Conservation (phyloP, 2,113 vertebrate species). For the Xiphophorus maculatus region DNA sequence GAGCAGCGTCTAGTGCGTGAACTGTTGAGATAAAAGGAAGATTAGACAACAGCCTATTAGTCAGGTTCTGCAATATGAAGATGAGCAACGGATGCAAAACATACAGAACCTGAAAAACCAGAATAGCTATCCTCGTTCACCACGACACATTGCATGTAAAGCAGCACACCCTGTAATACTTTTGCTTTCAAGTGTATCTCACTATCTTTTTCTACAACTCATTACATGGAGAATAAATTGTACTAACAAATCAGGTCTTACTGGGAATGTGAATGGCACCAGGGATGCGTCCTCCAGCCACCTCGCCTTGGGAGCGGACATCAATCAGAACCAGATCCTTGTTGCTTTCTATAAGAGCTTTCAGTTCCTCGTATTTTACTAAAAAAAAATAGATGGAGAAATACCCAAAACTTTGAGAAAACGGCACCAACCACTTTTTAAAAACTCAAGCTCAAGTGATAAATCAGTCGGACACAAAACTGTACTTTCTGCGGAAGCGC, state of each 20-base stretch:
- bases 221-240: neutral
- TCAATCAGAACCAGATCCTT: slow-evolving; percentile 76
- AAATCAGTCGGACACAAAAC: neutral
- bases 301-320: slow-evolving; percentile 77
- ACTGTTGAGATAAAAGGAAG: slow-evolving; percentile 62
- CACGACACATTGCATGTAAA: neutral
- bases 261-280: slow-evolving; percentile 79
- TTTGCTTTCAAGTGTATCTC: no score
- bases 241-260: slow-evolving; percentile 28
- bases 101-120: slow-evolving; percentile 4
- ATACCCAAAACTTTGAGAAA: neutral
- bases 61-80: neutral
- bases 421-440: neutral
- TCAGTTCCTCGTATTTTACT: slow-evolving; percentile 72
- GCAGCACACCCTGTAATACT: neutral
- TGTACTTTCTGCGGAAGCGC: neutral
- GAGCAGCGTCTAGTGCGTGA: slow-evolving; percentile 71
- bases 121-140: neutral
- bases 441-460: neutral
- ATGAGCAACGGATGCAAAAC: neutral
- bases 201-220: neutral
- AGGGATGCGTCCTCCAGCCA: slow-evolving; percentile 74
- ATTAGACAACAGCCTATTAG: neutral
- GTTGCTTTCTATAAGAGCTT: slow-evolving; percentile 63
- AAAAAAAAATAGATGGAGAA: neutral